These are phyloP conservation scores for Eudyptes chrysolophus DNA, from an alignment of 2,113 vertebrate species.

Conservation along the genomic window DNA sequence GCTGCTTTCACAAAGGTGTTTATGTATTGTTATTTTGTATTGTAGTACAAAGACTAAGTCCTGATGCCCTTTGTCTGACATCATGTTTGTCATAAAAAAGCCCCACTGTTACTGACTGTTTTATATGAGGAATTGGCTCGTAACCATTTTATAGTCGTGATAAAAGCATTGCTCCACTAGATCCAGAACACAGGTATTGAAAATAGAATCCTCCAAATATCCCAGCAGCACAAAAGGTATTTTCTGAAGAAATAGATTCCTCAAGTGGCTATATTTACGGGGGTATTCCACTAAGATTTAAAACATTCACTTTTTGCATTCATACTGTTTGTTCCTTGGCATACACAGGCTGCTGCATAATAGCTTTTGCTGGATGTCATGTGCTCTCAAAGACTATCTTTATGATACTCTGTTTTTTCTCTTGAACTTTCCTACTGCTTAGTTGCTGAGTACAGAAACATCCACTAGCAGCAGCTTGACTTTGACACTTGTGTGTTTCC, in stretches of 20 bases:
- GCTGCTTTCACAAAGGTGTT: constrained; percentile 82
- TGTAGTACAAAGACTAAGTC: constrained; percentile 78
- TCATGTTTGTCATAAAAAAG: constrained; percentile 72
- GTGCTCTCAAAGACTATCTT: constrained; percentile 56
- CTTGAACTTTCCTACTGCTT: constrained; percentile 60
- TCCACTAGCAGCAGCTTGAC: constrained; percentile 71
- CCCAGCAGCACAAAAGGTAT: constrained; percentile 58
- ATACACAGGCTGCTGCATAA: not conserved
- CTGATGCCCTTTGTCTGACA: constrained; percentile 82
- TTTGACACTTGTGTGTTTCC: constrained; percentile 66
- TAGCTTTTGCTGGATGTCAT: constrained; percentile 17
- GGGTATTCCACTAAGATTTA: constrained; percentile 68
- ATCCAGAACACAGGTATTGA: constrained; percentile 60
- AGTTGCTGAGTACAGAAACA: constrained; percentile 52
- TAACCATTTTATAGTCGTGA: constrained; percentile 76
- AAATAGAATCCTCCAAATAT: constrained; percentile 69
- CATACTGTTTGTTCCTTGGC: constrained; percentile 15
- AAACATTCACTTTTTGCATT: constrained; percentile 52
- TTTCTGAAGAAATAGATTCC: constrained; percentile 73
- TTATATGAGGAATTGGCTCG: constrained; percentile 75
- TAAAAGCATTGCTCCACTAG: constrained; percentile 72
- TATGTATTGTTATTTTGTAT: constrained; percentile 83
- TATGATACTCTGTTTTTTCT: constrained; percentile 9
- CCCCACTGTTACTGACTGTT: constrained; percentile 66
- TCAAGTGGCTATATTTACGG: constrained; percentile 74